phyloP scores from a whole-genome alignment of 2,888 invertebrate species.

The Caenorhabditis becei region DNA sequence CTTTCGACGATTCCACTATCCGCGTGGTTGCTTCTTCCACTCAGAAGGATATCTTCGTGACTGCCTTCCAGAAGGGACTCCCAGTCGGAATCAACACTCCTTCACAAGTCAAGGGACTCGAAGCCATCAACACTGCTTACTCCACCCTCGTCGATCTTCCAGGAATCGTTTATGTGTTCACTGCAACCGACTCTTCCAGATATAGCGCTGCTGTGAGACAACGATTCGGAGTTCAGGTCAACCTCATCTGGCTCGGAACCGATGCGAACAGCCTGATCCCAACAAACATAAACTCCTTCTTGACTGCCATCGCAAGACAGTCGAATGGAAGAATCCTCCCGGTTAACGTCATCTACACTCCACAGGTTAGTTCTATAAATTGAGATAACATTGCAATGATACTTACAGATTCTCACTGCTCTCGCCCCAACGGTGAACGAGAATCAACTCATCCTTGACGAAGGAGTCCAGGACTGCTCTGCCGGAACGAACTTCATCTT shows the following conservation, averaged over 20 bases:
- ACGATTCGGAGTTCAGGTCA: constrained; percentile 49
- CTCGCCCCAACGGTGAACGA: constrained; percentile 39
- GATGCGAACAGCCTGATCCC: constrained; percentile 21
- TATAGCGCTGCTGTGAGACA: constrained; percentile 21
- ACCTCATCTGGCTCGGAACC: constrained; percentile 37
- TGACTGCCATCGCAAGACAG: constrained; percentile 52
- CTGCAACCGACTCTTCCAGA: constrained; percentile 31
- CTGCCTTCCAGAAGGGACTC: constrained; percentile 40
- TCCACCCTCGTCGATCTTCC: constrained; percentile 54
- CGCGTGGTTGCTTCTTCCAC: constrained; percentile 57
- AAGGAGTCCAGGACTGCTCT: constrained; percentile 52
- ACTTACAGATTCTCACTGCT: constrained; percentile 40
- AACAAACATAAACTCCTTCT: constrained; percentile 16
- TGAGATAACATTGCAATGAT: too few species aligned
- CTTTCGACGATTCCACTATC: constrained; percentile 64
- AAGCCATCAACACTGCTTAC: constrained; percentile 59
- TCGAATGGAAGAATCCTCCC: constrained; percentile 68
- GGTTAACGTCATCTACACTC: constrained; percentile 22
- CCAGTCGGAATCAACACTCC: constrained; percentile 32
- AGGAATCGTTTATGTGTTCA: constrained; percentile 64
- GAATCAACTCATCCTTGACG: constrained; percentile 62
- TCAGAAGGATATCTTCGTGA: constrained; percentile 51
- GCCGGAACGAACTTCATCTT: constrained; percentile 53
- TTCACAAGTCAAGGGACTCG: constrained; percentile 19
- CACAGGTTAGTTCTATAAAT: constrained; percentile 23